Percentiles rank a stretch among this genome's conserved stretches.
Evolutionary conservation across 2,797 vertebrate species (phyloP).

Genomic region (Characodon lateralis): DNA sequence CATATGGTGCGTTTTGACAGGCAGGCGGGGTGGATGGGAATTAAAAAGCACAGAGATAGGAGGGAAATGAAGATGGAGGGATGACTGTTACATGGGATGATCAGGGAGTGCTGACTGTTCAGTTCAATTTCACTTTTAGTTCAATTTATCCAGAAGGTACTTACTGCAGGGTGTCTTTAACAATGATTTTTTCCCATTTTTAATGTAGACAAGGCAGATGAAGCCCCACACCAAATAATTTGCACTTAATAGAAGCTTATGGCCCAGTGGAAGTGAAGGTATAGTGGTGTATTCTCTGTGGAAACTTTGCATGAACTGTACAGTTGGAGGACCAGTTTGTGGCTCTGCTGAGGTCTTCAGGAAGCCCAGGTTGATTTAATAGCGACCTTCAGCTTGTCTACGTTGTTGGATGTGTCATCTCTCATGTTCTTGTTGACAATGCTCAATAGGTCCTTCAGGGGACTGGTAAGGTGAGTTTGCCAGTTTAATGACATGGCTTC

Average conservation of each 20-base stretch:
- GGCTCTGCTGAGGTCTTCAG: too few species aligned
- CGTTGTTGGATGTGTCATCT: not conserved
- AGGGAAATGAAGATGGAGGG: not conserved
- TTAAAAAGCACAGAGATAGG: slow-evolving; percentile 33
- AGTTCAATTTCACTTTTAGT: not conserved
- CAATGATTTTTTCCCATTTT: not conserved
- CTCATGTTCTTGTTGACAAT: not conserved
- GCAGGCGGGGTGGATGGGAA: slow-evolving; percentile 23
- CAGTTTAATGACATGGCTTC: not conserved
- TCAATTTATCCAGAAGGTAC: slow-evolving; percentile 1
- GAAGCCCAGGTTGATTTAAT: not conserved
- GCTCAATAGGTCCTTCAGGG: not conserved
- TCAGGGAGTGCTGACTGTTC: slow-evolving; percentile 9
- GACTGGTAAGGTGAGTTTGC: not conserved
- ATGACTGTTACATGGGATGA: not conserved
- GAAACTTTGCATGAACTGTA: too few species aligned
- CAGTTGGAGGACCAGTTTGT: too few species aligned
- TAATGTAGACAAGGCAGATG: not conserved
- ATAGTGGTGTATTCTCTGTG: too few species aligned
- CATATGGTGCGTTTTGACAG: slow-evolving; percentile 60
- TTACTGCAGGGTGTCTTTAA: not conserved
- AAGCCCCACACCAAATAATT: not conserved
- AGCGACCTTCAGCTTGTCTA: not conserved
- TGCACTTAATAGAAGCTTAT: not conserved
- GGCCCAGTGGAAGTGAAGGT: not conserved